A percentile compares a stretch with the other conserved stretches of the same genome.
These are phyloP conservation scores for Hemicordylus capensis DNA, from an alignment of 2,113 vertebrate species.

Conservation along the genomic window DNA sequence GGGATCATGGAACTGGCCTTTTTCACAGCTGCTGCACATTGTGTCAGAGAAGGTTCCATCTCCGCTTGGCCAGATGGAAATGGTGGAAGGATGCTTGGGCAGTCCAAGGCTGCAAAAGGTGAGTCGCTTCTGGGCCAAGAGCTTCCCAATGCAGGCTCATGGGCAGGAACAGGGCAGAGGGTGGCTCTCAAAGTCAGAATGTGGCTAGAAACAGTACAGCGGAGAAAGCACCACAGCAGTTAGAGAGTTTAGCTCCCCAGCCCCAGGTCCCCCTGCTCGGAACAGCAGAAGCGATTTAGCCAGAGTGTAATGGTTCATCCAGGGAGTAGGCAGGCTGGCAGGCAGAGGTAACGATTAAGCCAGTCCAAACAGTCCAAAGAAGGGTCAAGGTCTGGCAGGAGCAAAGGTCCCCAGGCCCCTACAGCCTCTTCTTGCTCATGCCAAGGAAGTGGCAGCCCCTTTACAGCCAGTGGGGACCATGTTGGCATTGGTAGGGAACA, in stretches of 20 bases:
- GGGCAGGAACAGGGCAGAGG: background rate
- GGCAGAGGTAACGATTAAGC: slow-evolving; percentile 22
- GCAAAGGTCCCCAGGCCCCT: background rate
- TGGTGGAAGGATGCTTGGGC: too few species aligned
- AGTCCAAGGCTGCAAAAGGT: too few species aligned
- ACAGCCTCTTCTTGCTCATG: background rate
- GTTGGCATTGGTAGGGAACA: background rate
- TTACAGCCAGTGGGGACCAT: background rate
- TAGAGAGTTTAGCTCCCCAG: too few species aligned
- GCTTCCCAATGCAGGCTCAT: background rate
- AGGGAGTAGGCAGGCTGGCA: background rate
- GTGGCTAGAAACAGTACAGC: background rate
- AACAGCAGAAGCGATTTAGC: background rate
- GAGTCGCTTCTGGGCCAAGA: background rate
- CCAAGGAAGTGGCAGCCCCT: background rate
- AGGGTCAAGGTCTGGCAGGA: background rate
- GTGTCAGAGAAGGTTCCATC: too few species aligned
- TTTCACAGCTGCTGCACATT: too few species aligned
- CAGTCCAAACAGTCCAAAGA: background rate
- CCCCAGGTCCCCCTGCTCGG: background rate
- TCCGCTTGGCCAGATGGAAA: too few species aligned
- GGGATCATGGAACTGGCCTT: too few species aligned
- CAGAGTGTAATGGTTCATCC: too few species aligned
- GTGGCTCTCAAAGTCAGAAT: background rate
- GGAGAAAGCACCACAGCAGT: background rate